Percentiles rank a stretch among this genome's conserved stretches.
phyloP scores from a whole-genome alignment of 2,888 invertebrate species.

The Bellardia bayeri region DNA sequence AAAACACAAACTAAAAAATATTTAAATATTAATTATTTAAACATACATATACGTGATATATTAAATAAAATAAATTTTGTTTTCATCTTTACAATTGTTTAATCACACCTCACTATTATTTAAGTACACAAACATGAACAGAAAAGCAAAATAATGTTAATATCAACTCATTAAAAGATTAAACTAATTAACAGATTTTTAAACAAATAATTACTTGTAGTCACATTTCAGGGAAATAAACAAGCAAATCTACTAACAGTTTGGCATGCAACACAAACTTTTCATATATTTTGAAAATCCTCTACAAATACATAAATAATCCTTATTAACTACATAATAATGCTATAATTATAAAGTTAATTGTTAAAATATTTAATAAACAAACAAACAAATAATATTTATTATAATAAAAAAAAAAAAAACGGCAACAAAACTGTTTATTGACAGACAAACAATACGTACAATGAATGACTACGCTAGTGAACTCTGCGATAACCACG shows the following conservation, averaged over 20 bases:
- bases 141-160: not conserved
- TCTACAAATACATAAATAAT: slow-evolving; percentile 44
- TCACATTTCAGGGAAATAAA: not conserved
- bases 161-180: slow-evolving; percentile 33
- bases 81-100: too few relatives aligned
- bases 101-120: too few relatives aligned
- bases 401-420: not conserved
- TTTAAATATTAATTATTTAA: too few relatives aligned
- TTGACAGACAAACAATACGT: slow-evolving; percentile 28
- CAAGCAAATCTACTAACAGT: not conserved
- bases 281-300: not conserved
- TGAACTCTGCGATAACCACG: slow-evolving; percentile 57
- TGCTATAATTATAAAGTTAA: slow-evolving; percentile 61
- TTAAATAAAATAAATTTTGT: too few relatives aligned
- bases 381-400: slow-evolving; percentile 43
- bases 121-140: not conserved
- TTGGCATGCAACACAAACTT: not conserved
- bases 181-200: slow-evolving; percentile 47
- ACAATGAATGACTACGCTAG: not conserved
- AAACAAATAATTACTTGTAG: slow-evolving; percentile 45
- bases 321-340: slow-evolving; percentile 49
- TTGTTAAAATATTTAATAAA: slow-evolving; percentile 48
- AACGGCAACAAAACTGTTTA: slow-evolving; percentile 32
- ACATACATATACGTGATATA: too few relatives aligned
- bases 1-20: too few relatives aligned